A percentile compares a stretch with the other conserved stretches of the same genome.
These are phyloP conservation scores for Ephialtes manifestator DNA, from an alignment of 2,888 invertebrate species.

Conservation along the genomic window DNA sequence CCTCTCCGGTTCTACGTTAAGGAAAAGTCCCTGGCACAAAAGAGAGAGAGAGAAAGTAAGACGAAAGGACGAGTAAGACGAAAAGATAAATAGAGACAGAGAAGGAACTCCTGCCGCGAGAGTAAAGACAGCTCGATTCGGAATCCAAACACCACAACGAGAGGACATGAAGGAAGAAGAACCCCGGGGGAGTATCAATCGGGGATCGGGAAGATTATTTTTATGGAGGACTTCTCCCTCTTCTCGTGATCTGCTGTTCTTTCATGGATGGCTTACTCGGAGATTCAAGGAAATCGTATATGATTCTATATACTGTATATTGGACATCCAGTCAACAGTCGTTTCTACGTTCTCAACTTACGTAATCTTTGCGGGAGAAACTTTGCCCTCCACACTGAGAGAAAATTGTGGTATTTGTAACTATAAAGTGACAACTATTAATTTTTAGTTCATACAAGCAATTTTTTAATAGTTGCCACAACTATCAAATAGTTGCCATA, in stretches of 20 bases:
- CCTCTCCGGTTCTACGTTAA: conserved; percentile 42
- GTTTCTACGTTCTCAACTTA: conserved; percentile 62
- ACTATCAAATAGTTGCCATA: no score
- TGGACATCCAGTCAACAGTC: conserved; percentile 70
- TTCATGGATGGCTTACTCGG: conserved; percentile 81
- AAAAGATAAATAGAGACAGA: conserved; percentile 1
- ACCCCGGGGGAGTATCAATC: conserved; percentile 78
- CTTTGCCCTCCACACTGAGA: conserved; percentile 56
- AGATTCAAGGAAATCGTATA: conserved; percentile 77
- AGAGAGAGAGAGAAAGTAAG: conserved; percentile 20
- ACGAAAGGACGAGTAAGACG: not conserved
- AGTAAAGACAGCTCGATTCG: conserved; percentile 47
- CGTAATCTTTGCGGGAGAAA: conserved; percentile 66
- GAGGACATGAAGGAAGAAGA: conserved; percentile 49
- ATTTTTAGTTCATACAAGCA: no score
- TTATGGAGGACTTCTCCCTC: conserved; percentile 76
- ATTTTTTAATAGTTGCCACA: no score
- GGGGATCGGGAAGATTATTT: conserved; percentile 81
- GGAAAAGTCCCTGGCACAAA: conserved; percentile 53
- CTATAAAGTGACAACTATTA: no score
- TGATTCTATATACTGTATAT: conserved; percentile 57
- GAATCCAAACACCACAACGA: conserved; percentile 40
- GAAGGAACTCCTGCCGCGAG: conserved; percentile 42
- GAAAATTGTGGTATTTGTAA: no score
- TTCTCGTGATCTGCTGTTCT: conserved; percentile 77